phyloP scores from a whole-genome alignment of 2,113 vertebrate genomes.

The Orientallactaga bullata region DNA sequence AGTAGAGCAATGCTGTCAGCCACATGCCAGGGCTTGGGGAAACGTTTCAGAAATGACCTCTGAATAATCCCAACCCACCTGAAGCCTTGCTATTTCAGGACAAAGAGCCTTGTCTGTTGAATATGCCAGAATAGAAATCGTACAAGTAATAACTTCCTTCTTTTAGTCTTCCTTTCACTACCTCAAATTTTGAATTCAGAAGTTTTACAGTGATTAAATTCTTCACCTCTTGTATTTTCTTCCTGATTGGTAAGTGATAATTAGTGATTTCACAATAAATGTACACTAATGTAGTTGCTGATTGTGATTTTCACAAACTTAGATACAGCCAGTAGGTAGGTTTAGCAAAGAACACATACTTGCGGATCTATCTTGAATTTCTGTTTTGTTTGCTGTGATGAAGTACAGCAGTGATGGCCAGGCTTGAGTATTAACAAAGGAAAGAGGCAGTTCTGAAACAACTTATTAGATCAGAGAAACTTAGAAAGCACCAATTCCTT shows the following conservation, averaged over 20 bases:
- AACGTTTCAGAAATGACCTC: not conserved
- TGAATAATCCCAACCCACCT: too few species aligned
- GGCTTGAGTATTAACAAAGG: not conserved
- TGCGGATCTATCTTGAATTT: not conserved
- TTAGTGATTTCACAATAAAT: not conserved
- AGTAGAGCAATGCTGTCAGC: not conserved
- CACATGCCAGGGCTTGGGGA: conserved; percentile 17
- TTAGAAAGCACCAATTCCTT: not conserved
- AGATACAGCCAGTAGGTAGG: not conserved
- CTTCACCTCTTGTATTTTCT: not conserved
- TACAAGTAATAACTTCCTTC: conserved; percentile 7
- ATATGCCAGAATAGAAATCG: not conserved
- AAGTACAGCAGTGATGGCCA: not conserved
- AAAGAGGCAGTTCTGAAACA: not conserved
- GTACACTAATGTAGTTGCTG: not conserved
- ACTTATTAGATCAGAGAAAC: not conserved
- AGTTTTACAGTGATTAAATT: not conserved
- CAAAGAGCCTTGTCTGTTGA: conserved; percentile 15
- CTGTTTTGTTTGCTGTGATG: not conserved
- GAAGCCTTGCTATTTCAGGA: not conserved
- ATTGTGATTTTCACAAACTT: not conserved
- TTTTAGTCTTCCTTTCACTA: conserved; percentile 41
- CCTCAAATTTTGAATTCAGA: not conserved
- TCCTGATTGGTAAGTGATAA: conserved; percentile 11
- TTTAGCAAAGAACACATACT: not conserved